Conservation (phyloP, 37 sponge, comb jelly and placozoan genomes). For the Ianthella basta region DNA sequence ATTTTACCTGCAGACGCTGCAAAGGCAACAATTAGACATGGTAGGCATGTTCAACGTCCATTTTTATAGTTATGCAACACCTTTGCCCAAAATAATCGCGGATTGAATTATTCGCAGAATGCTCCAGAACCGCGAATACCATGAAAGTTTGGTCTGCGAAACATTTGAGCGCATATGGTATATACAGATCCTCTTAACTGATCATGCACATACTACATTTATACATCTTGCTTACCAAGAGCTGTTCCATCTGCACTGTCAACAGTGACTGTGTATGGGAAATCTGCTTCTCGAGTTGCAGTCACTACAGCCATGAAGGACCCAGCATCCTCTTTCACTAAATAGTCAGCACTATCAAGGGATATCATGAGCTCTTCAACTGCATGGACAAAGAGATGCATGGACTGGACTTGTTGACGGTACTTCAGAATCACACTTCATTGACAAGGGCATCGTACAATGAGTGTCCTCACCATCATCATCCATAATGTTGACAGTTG, state of each 20-base stretch:
- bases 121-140: no score
- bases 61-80: no score
- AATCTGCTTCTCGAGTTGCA: background rate
- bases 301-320: background rate
- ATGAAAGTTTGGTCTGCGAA: no score
- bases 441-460: background rate
- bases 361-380: background rate
- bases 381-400: background rate
- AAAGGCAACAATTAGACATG: no score
- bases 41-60: no score
- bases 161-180: no score
- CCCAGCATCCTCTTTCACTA: slow-evolving; percentile 15
- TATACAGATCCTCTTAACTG: no score
- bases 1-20: no score
- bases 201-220: no score
- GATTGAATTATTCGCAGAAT: no score
- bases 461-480: slow-evolving; percentile 9
- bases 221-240: background rate
- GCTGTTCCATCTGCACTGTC: background rate
- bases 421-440: no score
- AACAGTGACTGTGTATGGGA: slow-evolving; percentile 14
- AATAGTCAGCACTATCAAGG: background rate
- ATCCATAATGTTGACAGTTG: slow-evolving; percentile 5
- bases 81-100: no score
- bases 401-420: background rate